A percentile compares a stretch with the other conserved stretches of the same genome.
Evolutionary conservation across 2,113 vertebrate species (phyloP).

Genomic region (Cyrtonyx montezumae): DNA sequence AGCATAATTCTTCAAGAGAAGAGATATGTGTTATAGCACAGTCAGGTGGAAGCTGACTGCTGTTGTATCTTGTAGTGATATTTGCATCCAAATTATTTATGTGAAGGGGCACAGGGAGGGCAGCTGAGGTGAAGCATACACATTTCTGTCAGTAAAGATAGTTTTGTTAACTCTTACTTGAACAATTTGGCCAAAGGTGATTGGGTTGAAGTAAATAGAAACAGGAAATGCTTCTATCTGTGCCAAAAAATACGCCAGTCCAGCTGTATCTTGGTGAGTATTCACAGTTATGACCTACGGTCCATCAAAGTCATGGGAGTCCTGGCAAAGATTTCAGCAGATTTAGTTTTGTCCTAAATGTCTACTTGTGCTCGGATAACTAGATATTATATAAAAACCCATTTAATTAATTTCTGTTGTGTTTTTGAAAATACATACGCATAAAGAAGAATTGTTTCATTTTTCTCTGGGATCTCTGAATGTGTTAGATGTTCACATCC

Average conservation of each 20-base stretch:
- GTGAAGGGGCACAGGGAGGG: not conserved
- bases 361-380: not conserved
- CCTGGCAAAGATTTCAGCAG: not conserved
- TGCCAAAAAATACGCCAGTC: not conserved
- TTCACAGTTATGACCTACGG: not conserved
- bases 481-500: not conserved
- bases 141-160: not conserved
- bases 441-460: not conserved
- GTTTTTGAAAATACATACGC: not conserved
- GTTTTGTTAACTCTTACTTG: not conserved
- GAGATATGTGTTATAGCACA: not conserved
- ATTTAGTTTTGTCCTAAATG: not conserved
- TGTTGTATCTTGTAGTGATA: not conserved
- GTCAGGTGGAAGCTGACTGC: not conserved
- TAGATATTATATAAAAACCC: not conserved
- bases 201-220: not conserved
- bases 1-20: not conserved
- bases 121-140: not conserved
- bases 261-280: not conserved
- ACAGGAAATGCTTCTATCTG: not conserved
- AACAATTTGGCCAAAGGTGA: not conserved
- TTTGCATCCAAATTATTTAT: not conserved
- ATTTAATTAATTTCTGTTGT: not conserved
- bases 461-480: not conserved
- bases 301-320: not conserved